Conservation (phyloP, 2,797 vertebrate genomes). For the Linurgus olivaceus region DNA sequence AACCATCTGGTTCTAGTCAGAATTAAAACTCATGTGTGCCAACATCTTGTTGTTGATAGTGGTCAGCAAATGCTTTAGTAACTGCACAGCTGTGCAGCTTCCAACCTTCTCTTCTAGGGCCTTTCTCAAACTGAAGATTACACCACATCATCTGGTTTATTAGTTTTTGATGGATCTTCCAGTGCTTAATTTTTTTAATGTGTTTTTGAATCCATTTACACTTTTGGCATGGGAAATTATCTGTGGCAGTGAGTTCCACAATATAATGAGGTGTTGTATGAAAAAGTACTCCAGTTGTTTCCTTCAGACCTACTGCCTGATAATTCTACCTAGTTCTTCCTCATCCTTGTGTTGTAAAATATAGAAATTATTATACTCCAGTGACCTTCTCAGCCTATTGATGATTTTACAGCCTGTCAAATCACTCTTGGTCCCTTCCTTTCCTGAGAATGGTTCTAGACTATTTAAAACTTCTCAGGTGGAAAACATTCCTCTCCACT, state of each 20-base stretch:
- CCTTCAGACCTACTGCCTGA: background rate
- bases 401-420: background rate
- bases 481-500: background rate
- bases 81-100: background rate
- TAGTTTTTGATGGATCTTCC: constrained; percentile 16
- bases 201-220: constrained; percentile 26
- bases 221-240: background rate
- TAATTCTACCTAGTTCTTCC: background rate
- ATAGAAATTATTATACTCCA: constrained; percentile 3
- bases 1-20: background rate
- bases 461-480: background rate
- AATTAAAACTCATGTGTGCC: background rate
- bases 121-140: background rate
- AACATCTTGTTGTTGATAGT: background rate
- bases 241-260: background rate
- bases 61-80: background rate
- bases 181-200: background rate
- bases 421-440: background rate
- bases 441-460: background rate
- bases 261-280: constrained; percentile 39
- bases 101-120: background rate
- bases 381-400: background rate
- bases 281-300: constrained; percentile 10
- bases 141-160: constrained; percentile 1
- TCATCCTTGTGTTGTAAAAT: background rate